phyloP scores from a whole-genome alignment of 2,797 vertebrate species.

The Martes flavigula region DNA sequence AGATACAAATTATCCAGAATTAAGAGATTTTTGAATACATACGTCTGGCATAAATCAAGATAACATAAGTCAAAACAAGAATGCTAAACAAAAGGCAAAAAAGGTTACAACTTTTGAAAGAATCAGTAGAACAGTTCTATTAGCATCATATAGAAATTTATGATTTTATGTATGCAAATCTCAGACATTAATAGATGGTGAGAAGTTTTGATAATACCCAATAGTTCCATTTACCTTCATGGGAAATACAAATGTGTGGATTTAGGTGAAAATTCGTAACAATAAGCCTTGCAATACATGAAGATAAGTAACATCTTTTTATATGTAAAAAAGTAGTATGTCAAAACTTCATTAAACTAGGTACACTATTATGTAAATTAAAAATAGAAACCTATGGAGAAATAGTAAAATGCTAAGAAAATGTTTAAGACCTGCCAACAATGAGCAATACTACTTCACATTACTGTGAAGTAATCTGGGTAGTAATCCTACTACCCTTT shows the following conservation, averaged over 20 bases:
- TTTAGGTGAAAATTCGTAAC: background rate
- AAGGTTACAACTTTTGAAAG: background rate
- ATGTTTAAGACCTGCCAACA: background rate
- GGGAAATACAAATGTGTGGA: background rate
- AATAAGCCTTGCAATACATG: background rate
- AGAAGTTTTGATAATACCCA: background rate
- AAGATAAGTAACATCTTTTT: background rate
- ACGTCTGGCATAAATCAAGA: background rate
- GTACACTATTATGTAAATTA: background rate
- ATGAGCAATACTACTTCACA: background rate
- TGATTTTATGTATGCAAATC: background rate
- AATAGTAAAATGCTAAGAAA: constrained; percentile 35
- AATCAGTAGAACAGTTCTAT: background rate
- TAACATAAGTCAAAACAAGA: constrained; percentile 3
- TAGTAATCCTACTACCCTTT: background rate
- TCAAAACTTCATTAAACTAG: background rate
- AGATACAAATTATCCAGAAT: background rate
- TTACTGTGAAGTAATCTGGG: background rate
- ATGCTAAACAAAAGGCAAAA: constrained; percentile 15
- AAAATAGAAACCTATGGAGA: background rate
- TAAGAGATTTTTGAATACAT: constrained; percentile 14
- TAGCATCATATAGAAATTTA: background rate
- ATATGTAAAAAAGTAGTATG: constrained; percentile 13
- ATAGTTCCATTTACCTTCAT: background rate
- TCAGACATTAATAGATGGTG: background rate